Evolutionary conservation across 1,140 invertebrate genomes (phyloP), one percentile per base, ranked within the genome.

Genomic region (Philopotamus ludificatus): DNA sequence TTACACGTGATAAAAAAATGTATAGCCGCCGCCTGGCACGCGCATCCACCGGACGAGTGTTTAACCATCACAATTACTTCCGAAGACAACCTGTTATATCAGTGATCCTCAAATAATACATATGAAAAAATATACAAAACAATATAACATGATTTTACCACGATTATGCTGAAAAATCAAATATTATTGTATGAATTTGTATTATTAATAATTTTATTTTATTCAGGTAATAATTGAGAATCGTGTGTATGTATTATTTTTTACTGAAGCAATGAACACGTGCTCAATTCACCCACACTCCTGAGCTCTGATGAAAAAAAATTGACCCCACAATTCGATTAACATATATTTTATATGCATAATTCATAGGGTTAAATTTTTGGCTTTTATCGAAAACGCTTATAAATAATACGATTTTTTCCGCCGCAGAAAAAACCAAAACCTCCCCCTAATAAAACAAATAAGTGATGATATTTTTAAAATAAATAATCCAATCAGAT

Each of bases 41-140:
- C 63, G 63, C 63, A 23, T 26, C 25, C 45, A 51, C 50, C 51
- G 51, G 51, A 64, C 51, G 51, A 65, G 60, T 59, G 54, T 58
- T 59, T 59, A 59, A 60, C 55, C 49, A 59, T 59, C 55, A 49
- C 63, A 59, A 65, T 65, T 65, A 65, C 63, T 59, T 65, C 63
- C 62, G 49, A 51, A 50, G 15, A 22, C 55, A 65, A 65, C 63
- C 63, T 65, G 63, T 58, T 50, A 59, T 59, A 41, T 44, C 2
- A 20, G 28, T 15, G 57, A 3, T 60, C 26, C 57, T 47, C 57
- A 60, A 60, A 47, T 23, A 47, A 1, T 45, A 3, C 15, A n/a
- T n/a, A 25, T 54, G 51, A 12, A 10, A 3, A 54, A 23, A 26
- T 25, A 54, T 25, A 54, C 15, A 25, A 23, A 18, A 50, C n/a